Percentiles rank a stretch among this genome's conserved stretches.
phyloP scores from a whole-genome alignment of 2,113 vertebrate genomes.

The Psephotus haematonotus region DNA sequence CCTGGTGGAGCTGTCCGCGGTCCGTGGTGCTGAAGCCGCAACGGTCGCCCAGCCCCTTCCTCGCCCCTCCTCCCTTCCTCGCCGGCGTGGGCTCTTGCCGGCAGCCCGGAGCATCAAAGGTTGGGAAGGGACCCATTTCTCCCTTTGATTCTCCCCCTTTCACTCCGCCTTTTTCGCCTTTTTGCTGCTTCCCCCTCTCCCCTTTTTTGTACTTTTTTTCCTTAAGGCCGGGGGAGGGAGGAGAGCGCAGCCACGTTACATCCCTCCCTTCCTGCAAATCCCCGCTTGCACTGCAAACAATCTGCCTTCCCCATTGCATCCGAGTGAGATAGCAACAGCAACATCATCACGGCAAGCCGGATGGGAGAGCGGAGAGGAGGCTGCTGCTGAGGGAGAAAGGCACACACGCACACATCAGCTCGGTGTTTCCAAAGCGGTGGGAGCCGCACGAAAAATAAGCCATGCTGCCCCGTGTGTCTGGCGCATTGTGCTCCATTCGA shows the following conservation, averaged over 20 bases:
- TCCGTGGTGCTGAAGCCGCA: slow-evolving; percentile 45
- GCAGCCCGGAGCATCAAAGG: not conserved
- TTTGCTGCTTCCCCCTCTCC: not conserved
- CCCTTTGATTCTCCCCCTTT: not conserved
- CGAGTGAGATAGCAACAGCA: slow-evolving; percentile 70
- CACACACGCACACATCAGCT: slow-evolving; percentile 17
- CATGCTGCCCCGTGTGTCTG: slow-evolving; percentile 45
- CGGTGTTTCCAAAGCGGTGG: slow-evolving; percentile 39
- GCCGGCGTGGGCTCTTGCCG: slow-evolving; percentile 24
- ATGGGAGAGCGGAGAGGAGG: slow-evolving; percentile 38
- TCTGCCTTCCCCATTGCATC: slow-evolving; percentile 64
- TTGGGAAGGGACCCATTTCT: not conserved
- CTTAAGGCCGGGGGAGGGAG: not conserved
- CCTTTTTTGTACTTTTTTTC: not conserved
- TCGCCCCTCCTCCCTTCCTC: not conserved
- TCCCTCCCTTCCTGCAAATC: slow-evolving; percentile 59
- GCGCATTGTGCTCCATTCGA: slow-evolving; percentile 51
- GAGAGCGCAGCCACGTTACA: slow-evolving; percentile 26
- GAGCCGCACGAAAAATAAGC: slow-evolving; percentile 47
- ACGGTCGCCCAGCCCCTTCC: slow-evolving; percentile 1
- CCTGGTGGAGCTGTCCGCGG: not conserved
- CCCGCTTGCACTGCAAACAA: slow-evolving; percentile 62
- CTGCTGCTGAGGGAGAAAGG: slow-evolving; percentile 49
- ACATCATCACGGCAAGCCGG: slow-evolving; percentile 65
- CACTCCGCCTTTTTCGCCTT: not conserved